Evolutionary conservation across 2,797 vertebrate species (phyloP).

Genomic region (Silurus aristotelis): DNA sequence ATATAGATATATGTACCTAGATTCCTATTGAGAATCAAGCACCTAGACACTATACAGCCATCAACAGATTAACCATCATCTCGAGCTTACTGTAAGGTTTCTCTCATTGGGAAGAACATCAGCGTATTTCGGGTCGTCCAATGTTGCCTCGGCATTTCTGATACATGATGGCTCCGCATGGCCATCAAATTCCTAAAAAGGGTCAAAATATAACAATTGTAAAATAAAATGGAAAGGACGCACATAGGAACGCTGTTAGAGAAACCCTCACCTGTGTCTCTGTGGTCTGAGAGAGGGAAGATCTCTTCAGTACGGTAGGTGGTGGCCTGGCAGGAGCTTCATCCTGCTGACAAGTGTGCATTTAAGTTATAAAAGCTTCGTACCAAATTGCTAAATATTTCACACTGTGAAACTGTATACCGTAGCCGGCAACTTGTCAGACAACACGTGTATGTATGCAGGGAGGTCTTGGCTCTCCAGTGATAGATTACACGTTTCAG

Average conservation of each 20-base stretch:
- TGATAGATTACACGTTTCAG: background rate
- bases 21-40: background rate
- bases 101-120: background rate
- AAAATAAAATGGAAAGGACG: background rate
- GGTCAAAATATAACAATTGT: background rate
- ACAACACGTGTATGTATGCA: background rate
- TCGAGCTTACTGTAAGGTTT: background rate
- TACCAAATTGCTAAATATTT: background rate
- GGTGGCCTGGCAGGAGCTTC: background rate
- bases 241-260: background rate
- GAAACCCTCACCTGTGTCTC: background rate
- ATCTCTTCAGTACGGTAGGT: slow-evolving; percentile 9
- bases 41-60: background rate
- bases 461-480: background rate
- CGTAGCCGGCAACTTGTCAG: background rate
- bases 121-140: background rate
- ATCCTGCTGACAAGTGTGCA: slow-evolving; percentile 18
- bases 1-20: background rate
- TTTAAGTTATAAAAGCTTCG: background rate
- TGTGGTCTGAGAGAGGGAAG: slow-evolving; percentile 6
- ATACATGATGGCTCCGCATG: background rate
- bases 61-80: background rate
- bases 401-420: background rate
- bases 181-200: slow-evolving; percentile 5
- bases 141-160: background rate